These are phyloP conservation scores for Apamea anceps DNA, from an alignment of 2,888 invertebrate genomes.

Conservation along the genomic window DNA sequence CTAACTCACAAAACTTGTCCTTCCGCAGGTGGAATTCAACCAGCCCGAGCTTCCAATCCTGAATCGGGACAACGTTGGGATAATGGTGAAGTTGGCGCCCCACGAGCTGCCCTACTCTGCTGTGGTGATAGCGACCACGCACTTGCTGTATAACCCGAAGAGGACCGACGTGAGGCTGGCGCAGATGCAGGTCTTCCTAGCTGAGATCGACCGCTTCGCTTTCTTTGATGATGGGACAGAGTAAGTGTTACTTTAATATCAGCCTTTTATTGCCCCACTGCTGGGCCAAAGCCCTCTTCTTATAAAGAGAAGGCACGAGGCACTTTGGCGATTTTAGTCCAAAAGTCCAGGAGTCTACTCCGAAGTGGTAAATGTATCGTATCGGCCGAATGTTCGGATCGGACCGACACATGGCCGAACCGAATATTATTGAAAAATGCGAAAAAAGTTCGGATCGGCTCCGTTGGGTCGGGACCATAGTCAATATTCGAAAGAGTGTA, in stretches of 20 bases:
- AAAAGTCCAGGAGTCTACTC: no score
- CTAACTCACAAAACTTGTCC: neutral
- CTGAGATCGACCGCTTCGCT: slow-evolving; percentile 95
- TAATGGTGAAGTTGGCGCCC: slow-evolving; percentile 93
- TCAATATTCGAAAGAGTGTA: no score
- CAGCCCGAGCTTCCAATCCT: slow-evolving; percentile 91
- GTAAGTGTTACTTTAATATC: slow-evolving; percentile 68
- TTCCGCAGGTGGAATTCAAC: slow-evolving; percentile 91
- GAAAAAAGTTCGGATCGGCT: no score
- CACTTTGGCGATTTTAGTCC: neutral
- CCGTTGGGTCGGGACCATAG: no score
- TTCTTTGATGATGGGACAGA: slow-evolving; percentile 81
- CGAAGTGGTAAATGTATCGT: no score
- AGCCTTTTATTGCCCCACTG: neutral
- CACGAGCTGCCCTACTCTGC: slow-evolving; percentile 85
- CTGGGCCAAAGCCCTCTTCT: no score
- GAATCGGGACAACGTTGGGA: slow-evolving; percentile 96
- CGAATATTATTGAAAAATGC: no score
- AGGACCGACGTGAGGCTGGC: slow-evolving; percentile 97
- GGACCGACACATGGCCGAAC: no score
- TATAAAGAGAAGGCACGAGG: neutral
- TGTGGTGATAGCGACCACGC: slow-evolving; percentile 97
- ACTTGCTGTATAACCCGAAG: slow-evolving; percentile 97
- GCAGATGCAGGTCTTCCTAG: slow-evolving; percentile 95
- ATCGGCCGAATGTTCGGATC: no score